These are phyloP conservation scores for Phoenicopterus ruber DNA, from an alignment of 2,113 vertebrate genomes.

Conservation along the genomic window DNA sequence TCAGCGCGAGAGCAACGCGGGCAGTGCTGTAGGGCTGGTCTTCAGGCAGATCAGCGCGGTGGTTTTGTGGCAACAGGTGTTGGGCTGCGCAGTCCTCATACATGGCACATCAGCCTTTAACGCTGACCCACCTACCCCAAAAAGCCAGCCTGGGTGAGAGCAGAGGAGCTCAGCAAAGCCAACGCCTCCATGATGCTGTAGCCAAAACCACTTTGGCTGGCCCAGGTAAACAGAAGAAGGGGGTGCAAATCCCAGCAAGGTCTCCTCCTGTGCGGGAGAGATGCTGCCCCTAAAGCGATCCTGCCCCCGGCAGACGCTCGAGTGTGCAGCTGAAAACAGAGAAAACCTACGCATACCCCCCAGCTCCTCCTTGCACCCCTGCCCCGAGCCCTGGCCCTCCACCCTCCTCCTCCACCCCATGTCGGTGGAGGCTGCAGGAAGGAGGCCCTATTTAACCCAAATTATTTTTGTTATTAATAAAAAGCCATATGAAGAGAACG, in stretches of 20 bases:
- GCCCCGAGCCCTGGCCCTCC: too few species aligned
- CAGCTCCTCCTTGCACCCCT: not conserved
- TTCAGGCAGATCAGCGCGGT: too few species aligned
- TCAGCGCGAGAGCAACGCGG: too few species aligned
- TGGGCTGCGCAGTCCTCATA: fast-evolving
- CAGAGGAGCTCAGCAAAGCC: not conserved
- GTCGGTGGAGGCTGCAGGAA: too few species aligned
- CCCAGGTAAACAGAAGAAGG: not conserved
- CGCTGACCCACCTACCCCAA: not conserved
- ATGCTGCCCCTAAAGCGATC: not conserved
- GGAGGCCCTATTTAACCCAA: not conserved
- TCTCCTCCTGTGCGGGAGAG: not conserved
- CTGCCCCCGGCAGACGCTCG: fast-evolving
- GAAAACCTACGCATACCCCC: fast-evolving
- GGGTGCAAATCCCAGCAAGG: not conserved
- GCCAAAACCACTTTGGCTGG: not conserved
- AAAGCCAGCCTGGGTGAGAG: not conserved
- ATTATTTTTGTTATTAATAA: not conserved
- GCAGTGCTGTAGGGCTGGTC: too few species aligned
- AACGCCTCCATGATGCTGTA: not conserved
- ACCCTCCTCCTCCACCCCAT: too few species aligned
- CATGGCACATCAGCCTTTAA: not conserved
- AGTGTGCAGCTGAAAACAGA: not conserved
- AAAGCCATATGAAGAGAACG: not conserved
- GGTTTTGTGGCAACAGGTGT: too few species aligned